phyloP scores from a whole-genome alignment of 1,140 invertebrate species.

The Rhagoletis zephyria region DNA sequence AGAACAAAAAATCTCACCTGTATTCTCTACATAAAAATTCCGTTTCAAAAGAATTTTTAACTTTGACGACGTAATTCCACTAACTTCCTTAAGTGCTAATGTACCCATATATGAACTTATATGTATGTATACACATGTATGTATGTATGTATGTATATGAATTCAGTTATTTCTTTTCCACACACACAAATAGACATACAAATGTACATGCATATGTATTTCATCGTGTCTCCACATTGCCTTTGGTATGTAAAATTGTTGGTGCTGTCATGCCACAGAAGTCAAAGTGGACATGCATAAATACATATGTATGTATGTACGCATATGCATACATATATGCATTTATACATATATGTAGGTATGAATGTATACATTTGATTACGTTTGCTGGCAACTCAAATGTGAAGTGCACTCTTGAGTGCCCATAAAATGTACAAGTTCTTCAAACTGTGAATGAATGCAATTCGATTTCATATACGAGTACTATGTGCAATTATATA shows the following conservation, averaged over 20 bases:
- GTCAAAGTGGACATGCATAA: neutral
- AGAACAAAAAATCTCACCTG: slow-evolving; percentile 15
- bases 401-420: slow-evolving; percentile 9
- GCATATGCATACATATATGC: too few relatives aligned
- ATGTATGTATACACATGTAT: neutral
- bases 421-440: slow-evolving; percentile 37
- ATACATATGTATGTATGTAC: neutral
- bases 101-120: neutral
- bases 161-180: neutral
- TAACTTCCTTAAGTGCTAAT: slow-evolving; percentile 29
- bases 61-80: neutral
- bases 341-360: neutral
- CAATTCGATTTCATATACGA: slow-evolving; percentile 22
- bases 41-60: slow-evolving; percentile 9
- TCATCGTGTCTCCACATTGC: too few relatives aligned
- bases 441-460: slow-evolving; percentile 41
- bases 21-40: slow-evolving; percentile 13
- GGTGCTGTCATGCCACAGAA: neutral
- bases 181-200: too few relatives aligned
- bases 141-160: neutral
- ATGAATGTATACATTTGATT: neutral
- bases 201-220: too few relatives aligned
- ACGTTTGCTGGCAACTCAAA: neutral
- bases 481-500: too few relatives aligned
- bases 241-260: neutral